Base-by-base conservation (phyloP, 2,888 invertebrate species). In the Macaria notata region DNA sequence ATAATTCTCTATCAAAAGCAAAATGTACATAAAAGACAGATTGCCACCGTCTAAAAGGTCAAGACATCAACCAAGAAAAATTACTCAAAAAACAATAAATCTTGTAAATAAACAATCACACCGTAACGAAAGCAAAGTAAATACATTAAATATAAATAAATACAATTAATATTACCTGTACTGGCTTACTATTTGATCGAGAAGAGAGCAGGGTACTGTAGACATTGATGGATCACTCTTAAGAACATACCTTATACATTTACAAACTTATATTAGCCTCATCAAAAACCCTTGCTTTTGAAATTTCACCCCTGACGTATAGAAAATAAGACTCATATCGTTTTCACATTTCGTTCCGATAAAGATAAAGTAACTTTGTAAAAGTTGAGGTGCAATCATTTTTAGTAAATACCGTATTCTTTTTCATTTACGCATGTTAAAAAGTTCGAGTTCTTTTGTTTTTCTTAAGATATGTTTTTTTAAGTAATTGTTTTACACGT, bases 191-290 rank as follows among this genome's bases (percentile, higher is more conserved):
- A 65, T 78, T 71, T 77, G 77, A 78, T 78, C 75, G 77, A 78
- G 71, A 68, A 69, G 59, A 58, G 67, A 69, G 70, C 71, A 73
- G 70, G 76, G 72, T 65, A 54, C 67, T 41, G 5, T 19, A 46
- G 78, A 78, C 77, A 63, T 69, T 78, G 77, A 78, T 74, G 64
- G 76, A 78, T 78, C 64, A 68, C 65, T 60, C 48, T 64, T 68
- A 68, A 72, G 69, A 74, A 70, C 67, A 61, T 66, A 66, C 68
- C 69, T 68, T 69, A 62, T 65, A 64, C 59, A 45, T 61, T 54
- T 46, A 64, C 69, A 51, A 64, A 57, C 56, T 61, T 63, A 65
- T 36, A 42, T 33, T 36, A 19, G 45, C 29, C 9, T 7, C 41
- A 46, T 33, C 31, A 31, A 54, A 54, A 31, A 4, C n/a, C 6